Conservation (phyloP, 2,888 invertebrate species). For the Ferrisia virgata region DNA sequence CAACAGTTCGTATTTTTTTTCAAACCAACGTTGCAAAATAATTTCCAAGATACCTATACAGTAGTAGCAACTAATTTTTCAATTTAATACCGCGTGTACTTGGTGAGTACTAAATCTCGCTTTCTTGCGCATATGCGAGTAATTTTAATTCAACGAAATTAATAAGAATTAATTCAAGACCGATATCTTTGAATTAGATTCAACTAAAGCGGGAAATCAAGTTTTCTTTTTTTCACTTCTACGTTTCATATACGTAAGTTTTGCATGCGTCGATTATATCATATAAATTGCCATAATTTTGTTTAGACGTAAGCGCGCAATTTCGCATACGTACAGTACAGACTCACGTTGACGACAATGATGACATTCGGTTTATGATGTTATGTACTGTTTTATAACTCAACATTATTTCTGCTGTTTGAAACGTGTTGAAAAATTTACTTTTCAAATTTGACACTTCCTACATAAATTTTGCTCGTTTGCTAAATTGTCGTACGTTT, state of each 20-base stretch:
- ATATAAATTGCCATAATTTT: slow-evolving; percentile 10
- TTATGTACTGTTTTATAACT: not conserved
- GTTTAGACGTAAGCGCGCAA: not conserved
- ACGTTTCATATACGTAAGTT: not conserved
- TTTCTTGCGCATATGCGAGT: not conserved
- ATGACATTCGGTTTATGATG: not conserved
- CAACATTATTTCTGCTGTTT: not conserved
- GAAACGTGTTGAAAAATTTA: slow-evolving; percentile 9
- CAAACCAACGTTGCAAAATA: too few relatives aligned
- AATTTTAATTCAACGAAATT: not conserved
- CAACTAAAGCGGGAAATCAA: not conserved
- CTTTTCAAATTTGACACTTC: slow-evolving; percentile 9
- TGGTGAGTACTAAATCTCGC: too few relatives aligned
- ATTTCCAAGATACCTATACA: too few relatives aligned
- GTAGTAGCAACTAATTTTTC: too few relatives aligned
- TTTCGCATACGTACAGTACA: not conserved
- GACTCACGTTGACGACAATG: not conserved
- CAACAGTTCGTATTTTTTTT: too few relatives aligned
- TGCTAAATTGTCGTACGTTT: not conserved
- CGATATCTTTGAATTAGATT: not conserved
- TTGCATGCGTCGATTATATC: not conserved
- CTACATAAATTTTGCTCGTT: slow-evolving; percentile 9
- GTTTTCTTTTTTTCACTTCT: not conserved
- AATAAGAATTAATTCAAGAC: not conserved
- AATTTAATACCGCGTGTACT: too few relatives aligned